Evolutionary conservation across 2,113 vertebrate genomes (phyloP), one percentile per base, ranked within the genome.

Genomic region (Entomyzon cyanotis): DNA sequence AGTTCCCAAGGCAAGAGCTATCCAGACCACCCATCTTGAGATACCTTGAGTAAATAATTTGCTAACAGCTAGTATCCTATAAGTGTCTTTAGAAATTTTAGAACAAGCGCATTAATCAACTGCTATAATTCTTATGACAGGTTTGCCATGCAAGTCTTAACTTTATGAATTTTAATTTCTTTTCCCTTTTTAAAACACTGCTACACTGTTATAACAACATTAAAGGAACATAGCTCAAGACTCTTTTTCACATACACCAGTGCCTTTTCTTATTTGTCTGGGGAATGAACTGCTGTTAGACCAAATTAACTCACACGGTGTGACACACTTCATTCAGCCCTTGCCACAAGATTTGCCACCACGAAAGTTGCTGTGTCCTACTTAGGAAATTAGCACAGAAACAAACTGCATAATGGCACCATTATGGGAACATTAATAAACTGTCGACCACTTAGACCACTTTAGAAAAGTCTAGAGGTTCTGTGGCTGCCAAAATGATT

Each of bases 181-280:
- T 42, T 18, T 5, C 5, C 3, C 7, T 33, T 83, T 93, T 82
- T 69, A 85, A 80, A 91, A 65, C 35, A 58, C 37, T 74, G 23
- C 13, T 10, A 73, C 53, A 35, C 28, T 76, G 28, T 49, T 75
- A 35, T 20, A 63, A 60, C 28, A 49, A 30, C 63, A 65, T 46
- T 80, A 73, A 90, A 77, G 47, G 42, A 83, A 65, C 21, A 41
- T n/a, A 80, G 63, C 39, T 97, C 46, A 85, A 39, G 55, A 87
- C 35, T 76, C n/a, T 73, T 76, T 71, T 90, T 82, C 55, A 55
- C 39, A 55, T 67, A 83, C 75, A 83, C 9, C 55, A 52, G 24
- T 93, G 87, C 24, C 50, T 94, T 88, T 88, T 56, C 84, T 84
- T 74, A 88, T 95, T 93, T 77, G 68, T 93, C 93, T 90, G 24